Conservation (phyloP, 2,113 vertebrate species). For the Psilopsiagon aurifrons region DNA sequence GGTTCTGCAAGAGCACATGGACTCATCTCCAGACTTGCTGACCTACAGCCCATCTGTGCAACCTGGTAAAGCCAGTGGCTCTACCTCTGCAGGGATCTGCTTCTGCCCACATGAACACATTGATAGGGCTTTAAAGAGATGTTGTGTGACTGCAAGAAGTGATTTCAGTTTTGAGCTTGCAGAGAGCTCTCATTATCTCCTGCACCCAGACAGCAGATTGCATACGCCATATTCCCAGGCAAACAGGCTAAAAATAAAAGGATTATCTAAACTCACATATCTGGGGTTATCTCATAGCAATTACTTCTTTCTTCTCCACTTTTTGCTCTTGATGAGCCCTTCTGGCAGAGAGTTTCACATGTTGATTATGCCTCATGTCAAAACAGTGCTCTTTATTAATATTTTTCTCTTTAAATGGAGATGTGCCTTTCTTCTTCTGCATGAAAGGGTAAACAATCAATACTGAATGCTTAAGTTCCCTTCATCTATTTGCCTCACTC, state of each 20-base stretch:
- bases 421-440: neutral
- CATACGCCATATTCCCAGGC: neutral
- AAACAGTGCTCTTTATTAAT: neutral
- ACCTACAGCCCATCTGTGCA: neutral
- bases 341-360: neutral
- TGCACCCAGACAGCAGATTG: neutral
- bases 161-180: neutral
- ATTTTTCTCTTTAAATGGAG: neutral
- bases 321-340: neutral
- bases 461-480: neutral
- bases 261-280: neutral
- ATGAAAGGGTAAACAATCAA: neutral
- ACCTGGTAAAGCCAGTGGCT: neutral
- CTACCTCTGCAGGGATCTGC: neutral
- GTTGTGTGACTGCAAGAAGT: neutral
- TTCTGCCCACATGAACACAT: fast-evolving
- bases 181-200: neutral
- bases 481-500: neutral
- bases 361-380: neutral
- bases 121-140: neutral
- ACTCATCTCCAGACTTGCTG: neutral
- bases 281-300: neutral
- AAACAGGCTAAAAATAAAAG: neutral
- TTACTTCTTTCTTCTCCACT: neutral
- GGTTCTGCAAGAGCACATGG: neutral